Base-by-base conservation (phyloP, 2,888 invertebrate species). In the Cataglyphis livida region DNA sequence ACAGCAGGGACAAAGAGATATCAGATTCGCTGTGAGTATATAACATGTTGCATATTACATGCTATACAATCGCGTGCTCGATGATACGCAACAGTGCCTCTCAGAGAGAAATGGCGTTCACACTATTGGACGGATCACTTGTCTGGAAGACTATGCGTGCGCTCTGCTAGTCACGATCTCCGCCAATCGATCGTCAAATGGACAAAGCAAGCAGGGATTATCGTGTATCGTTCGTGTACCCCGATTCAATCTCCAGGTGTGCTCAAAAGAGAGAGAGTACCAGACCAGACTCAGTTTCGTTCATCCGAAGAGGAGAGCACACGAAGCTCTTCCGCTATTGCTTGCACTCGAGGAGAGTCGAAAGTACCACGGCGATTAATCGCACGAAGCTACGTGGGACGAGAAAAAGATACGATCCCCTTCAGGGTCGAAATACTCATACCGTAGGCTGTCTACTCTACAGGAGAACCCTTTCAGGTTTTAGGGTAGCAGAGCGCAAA, bases 381-480 rank as follows among this genome's bases (percentile, higher is more conserved):
- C 75, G 44, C 48, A 51, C 59, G 32, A 82, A 64, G 32, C n/a
- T 74, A 64, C 54, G 54, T 48, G 81, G 41, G 21, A 62, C 25
- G 61, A 44, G 44, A 38, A 38, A 28, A 66, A 78, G 48, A 84
- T 76, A 64, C 68, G 75, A 73, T 64, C 90, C 87, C 87, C 86
- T 78, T 81, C 74, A 76, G 68, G 78, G 75, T 25, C 81, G 84
- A 87, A 87, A 90, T 88, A 90, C 87, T 59, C 88, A 86, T 87
- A 89, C 86, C 88, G 85, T 86, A 87, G 88, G 85, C 89, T 87
- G 88, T 91, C 89, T 92, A 92, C 91, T 92, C 91, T 91, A 91
- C 93, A 92, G 91, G 86, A 89, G 90, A 92, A 92, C 90, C 92
- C 92, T 93, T 93, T 93, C 91, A 92, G 91, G 89, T 92, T 92